phyloP scores from a whole-genome alignment of 2,113 vertebrate species.

The Odontesthes bonariensis region DNA sequence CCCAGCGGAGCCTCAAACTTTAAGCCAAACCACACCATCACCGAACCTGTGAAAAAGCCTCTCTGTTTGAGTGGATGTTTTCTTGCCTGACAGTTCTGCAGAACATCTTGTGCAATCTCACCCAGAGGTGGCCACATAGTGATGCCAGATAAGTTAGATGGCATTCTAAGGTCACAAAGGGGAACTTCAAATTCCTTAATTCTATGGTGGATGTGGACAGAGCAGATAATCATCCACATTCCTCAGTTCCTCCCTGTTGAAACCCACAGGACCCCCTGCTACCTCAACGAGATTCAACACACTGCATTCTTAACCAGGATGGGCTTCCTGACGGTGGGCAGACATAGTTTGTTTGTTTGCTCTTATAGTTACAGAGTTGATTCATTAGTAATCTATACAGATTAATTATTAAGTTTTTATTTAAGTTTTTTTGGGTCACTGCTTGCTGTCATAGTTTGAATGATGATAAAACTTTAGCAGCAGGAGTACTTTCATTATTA shows the following conservation, averaged over 20 bases:
- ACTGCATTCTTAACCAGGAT: slow-evolving; percentile 44
- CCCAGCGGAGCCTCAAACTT: slow-evolving; percentile 64
- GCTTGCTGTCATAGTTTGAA: slow-evolving; percentile 7
- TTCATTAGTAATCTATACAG: not conserved
- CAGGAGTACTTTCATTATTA: not conserved
- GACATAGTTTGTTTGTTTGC: slow-evolving; percentile 24
- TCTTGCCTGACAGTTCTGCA: slow-evolving; percentile 20
- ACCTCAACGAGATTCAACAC: slow-evolving; percentile 46
- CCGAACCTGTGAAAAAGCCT: slow-evolving; percentile 33
- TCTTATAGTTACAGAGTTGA: slow-evolving; percentile 17
- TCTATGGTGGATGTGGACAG: slow-evolving; percentile 47
- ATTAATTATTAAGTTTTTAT: slow-evolving; percentile 16
- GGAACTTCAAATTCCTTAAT: slow-evolving; percentile 50
- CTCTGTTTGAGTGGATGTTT: slow-evolving; percentile 31
- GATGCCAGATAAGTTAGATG: slow-evolving; percentile 35
- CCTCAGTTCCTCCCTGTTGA: slow-evolving; percentile 58
- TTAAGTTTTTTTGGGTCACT: slow-evolving; percentile 3
- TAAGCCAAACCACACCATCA: slow-evolving; percentile 53
- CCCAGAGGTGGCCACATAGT: slow-evolving; percentile 7
- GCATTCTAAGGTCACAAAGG: slow-evolving; percentile 15
- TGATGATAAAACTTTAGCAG: not conserved
- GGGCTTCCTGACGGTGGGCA: slow-evolving; percentile 37
- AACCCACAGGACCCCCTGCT: slow-evolving; percentile 54
- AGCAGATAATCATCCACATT: slow-evolving; percentile 70
- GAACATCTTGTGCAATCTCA: slow-evolving; percentile 3